A percentile compares a stretch with the other conserved stretches of the same genome.
phyloP scores from a whole-genome alignment of 2,113 vertebrate species.

The Oxygymnocypris stewartii region DNA sequence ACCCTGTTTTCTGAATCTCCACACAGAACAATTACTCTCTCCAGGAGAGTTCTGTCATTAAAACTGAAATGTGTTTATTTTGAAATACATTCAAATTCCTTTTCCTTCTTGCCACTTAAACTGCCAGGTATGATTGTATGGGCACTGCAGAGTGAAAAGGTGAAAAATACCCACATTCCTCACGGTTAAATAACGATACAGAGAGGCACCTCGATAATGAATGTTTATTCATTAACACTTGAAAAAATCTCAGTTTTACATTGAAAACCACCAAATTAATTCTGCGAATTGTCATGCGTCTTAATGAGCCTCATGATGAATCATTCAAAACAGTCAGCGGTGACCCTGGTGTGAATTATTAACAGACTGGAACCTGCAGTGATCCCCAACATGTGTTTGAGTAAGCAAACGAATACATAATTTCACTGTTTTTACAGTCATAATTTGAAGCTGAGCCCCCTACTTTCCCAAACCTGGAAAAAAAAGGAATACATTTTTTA shows the following conservation, averaged over 20 bases:
- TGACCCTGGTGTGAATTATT: conserved; percentile 13
- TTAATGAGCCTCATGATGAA: conserved; percentile 9
- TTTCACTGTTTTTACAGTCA: neutral
- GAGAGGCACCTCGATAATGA: conserved; percentile 11
- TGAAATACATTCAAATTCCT: conserved; percentile 25
- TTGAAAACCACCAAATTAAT: neutral
- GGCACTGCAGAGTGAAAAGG: neutral
- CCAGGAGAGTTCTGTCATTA: conserved; percentile 34
- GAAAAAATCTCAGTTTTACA: neutral
- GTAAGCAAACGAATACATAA: neutral
- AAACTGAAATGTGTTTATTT: conserved; percentile 42
- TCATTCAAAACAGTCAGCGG: conserved; percentile 29
- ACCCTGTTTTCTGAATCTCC: conserved; percentile 26
- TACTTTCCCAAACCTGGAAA: neutral
- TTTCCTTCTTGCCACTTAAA: conserved; percentile 5
- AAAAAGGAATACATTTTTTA: neutral
- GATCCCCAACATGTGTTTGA: neutral
- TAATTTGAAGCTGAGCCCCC: neutral
- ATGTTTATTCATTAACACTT: neutral
- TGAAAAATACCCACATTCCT: neutral
- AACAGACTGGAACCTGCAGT: conserved; percentile 12
- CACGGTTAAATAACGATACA: neutral
- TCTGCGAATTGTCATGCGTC: neutral
- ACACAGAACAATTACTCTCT: conserved; percentile 36
- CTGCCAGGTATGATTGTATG: conserved; percentile 19